A percentile compares a stretch with the other conserved stretches of the same genome.
These are phyloP conservation scores for Chaetops frenatus DNA, from an alignment of 2,113 vertebrate genomes.

Conservation along the genomic window DNA sequence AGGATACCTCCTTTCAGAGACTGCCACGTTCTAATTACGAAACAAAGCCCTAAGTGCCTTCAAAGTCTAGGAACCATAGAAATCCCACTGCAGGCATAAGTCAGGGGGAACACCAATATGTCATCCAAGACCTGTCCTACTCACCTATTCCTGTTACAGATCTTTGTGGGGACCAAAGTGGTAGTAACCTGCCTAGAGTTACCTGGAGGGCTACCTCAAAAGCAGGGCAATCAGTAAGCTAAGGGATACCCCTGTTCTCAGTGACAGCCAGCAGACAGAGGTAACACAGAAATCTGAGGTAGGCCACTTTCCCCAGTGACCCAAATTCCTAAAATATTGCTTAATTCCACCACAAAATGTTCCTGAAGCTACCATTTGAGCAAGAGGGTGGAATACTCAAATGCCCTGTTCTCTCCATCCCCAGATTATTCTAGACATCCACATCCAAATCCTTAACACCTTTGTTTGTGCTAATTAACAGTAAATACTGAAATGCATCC, in stretches of 20 bases:
- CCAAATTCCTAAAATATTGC: background rate
- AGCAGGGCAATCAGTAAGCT: background rate
- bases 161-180: background rate
- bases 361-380: accelerated
- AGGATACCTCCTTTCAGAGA: too few relatives aligned
- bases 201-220: background rate
- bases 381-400: background rate
- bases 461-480: background rate
- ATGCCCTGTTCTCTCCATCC: background rate
- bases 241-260: background rate
- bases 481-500: background rate
- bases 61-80: background rate
- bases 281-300: background rate
- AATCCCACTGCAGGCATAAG: background rate
- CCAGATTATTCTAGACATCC: background rate
- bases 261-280: background rate
- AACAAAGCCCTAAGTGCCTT: background rate
- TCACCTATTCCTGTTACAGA: background rate
- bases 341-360: background rate
- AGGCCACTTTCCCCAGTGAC: background rate
- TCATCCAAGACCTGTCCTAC: background rate
- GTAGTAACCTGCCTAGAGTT: background rate
- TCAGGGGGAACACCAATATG: background rate
- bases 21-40: background rate
- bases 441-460: background rate